Conservation (phyloP, 2,113 vertebrate species). For the Choloepus hoffmanni region DNA sequence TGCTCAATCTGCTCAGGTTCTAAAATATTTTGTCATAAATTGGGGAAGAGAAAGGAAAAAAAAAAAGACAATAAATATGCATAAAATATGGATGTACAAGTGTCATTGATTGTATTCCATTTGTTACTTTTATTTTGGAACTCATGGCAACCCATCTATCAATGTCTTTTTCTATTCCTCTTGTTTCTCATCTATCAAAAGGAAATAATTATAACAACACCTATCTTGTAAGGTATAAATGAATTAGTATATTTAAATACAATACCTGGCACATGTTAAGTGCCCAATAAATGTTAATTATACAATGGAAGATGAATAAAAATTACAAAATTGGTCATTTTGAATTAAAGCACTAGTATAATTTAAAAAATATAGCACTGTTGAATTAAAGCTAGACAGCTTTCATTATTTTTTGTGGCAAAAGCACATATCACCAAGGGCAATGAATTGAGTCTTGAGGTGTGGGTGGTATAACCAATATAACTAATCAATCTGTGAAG, state of each 20-base stretch:
- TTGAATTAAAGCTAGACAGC: not conserved
- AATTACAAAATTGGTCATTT: not conserved
- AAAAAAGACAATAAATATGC: not conserved
- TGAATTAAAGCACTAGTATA: not conserved
- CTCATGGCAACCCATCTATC: not conserved
- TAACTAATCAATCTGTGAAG: not conserved
- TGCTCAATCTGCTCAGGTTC: not conserved
- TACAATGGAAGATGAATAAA: not conserved
- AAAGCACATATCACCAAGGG: not conserved
- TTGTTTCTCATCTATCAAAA: not conserved
- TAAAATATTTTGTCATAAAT: not conserved
- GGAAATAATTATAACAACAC: not conserved
- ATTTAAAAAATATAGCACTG: not conserved
- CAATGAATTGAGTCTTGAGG: not conserved
- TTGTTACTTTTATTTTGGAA: not conserved
- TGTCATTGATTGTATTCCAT: not conserved
- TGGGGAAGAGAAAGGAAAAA: not conserved
- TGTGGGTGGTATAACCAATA: not conserved
- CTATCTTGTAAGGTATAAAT: not conserved
- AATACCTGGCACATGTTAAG: not conserved
- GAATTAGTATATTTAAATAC: not conserved
- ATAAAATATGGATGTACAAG: not conserved
- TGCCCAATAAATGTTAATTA: not conserved
- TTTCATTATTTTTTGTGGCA: constrained; percentile 15
- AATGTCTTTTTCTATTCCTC: not conserved